These are phyloP conservation scores for Capitulum mitella DNA, from an alignment of 2,888 invertebrate genomes.

Conservation along the genomic window DNA sequence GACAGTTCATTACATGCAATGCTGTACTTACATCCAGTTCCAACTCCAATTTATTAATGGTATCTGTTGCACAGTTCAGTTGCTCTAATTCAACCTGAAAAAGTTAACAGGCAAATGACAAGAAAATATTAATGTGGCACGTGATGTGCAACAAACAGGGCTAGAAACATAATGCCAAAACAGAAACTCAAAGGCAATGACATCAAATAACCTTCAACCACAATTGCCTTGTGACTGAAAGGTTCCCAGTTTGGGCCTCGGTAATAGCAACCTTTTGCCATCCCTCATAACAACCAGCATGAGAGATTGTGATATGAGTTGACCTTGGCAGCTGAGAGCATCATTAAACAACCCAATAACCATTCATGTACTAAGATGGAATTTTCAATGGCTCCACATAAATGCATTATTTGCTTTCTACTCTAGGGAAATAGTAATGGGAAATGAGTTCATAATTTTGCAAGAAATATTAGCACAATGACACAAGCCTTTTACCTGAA, in stretches of 20 bases:
- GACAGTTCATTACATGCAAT: background rate
- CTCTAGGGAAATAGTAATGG: background rate
- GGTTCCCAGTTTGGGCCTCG: too few relatives aligned
- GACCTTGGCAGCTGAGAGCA: too few relatives aligned
- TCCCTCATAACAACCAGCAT: too few relatives aligned
- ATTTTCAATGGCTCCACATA: background rate
- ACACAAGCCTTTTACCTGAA: background rate
- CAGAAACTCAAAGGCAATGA: background rate
- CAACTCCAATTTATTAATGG: conserved; percentile 42
- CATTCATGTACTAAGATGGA: too few relatives aligned
- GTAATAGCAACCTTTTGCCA: too few relatives aligned
- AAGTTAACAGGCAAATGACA: background rate
- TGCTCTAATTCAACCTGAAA: conserved; percentile 45
- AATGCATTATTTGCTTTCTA: background rate
- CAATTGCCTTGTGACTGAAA: too few relatives aligned
- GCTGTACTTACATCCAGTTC: conserved; percentile 36
- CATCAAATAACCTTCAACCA: background rate
- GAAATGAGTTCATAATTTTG: background rate
- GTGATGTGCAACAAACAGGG: background rate
- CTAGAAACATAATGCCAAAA: background rate
- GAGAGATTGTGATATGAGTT: too few relatives aligned
- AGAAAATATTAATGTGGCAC: background rate
- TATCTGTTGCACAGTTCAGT: conserved; percentile 46
- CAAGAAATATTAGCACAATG: background rate
- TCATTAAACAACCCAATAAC: too few relatives aligned